phyloP scores from a whole-genome alignment of 53 echinoderm and acorn worm genomes.

The Zoroaster sp. region DNA sequence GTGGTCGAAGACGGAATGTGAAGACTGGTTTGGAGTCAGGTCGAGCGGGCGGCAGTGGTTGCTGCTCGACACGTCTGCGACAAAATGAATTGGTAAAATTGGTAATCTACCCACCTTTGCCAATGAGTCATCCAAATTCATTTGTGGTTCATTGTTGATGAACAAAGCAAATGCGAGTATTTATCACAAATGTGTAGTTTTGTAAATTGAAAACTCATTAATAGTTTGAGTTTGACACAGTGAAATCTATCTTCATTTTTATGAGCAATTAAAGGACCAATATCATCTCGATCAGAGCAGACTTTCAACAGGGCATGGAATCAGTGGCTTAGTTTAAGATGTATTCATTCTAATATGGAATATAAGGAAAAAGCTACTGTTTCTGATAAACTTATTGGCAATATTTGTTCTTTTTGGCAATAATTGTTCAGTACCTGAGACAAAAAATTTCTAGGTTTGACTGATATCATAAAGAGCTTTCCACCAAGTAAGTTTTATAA shows the following conservation, averaged over 20 bases:
- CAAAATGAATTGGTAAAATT: background rate
- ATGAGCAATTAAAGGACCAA: background rate
- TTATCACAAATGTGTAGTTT: background rate
- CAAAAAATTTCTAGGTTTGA: no score
- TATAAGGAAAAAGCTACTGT: no score
- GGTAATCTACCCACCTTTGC: background rate
- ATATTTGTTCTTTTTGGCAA: no score
- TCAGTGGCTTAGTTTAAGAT: no score
- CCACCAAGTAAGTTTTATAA: no score
- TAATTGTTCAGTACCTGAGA: no score
- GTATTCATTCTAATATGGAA: no score
- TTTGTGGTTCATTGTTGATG: background rate
- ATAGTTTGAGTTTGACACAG: background rate
- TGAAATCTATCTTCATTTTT: background rate
- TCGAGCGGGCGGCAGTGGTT: background rate
- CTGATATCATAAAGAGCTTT: no score
- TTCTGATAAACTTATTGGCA: no score
- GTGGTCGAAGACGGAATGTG: constrained; percentile 85
- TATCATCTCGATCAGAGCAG: background rate
- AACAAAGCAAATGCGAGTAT: background rate
- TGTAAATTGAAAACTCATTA: background rate
- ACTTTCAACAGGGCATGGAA: no score
- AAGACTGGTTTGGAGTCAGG: constrained; percentile 74
- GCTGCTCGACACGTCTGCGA: constrained; percentile 19
- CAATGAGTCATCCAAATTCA: background rate